Base-by-base conservation (phyloP, 2,113 vertebrate genomes). In the Rhineura floridana region DNA sequence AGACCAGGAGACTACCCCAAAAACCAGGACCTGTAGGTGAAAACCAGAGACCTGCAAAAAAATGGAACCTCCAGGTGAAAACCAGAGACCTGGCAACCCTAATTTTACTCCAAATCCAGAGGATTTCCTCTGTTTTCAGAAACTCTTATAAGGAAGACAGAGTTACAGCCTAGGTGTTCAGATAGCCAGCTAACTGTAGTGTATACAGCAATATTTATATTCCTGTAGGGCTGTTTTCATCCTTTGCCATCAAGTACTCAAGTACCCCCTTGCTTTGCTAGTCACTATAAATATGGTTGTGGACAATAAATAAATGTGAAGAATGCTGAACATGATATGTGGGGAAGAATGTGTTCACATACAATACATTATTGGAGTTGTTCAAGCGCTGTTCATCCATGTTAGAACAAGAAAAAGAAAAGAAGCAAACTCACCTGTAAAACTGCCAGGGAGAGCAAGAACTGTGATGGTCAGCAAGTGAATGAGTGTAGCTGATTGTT, bases 341-440 rank as follows among this genome's bases (percentile, higher is more conserved):
- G 87, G 93, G 93, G 81, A 93, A 96, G 94, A 92, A 28, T 90
- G 90, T 17, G 78, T 93, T 94, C 93, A 89, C 92, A 86, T 91
- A 94, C 95, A 95, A 94, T 93, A 94, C 92, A 87, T 93, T 90
- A 92, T 86, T 94, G 86, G 93, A 93, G 93, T 90, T 94, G 90
- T 91, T 92, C 92, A 94, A 94, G 91, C 93, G 81, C 90, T 95
- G 91, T 88, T 96, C 95, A 96, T 93, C 95, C 93, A 92, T 95
- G 93, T 90, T 94, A 96, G n/a, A n/a, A n/a, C n/a, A n/a, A n/a
- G n/a, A 95, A 94, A 95, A 94, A 94, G 10, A 50, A 50, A 50
- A 50, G 15, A 5, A 5, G 21, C 4, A 21, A 96, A 92, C 94
- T 86, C 81, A 80, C 87, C 93, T 93, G 90, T 95, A 93, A 91